Evolutionary conservation across 1,140 invertebrate species (phyloP).

Genomic region (Leguminivora glycinivorella): DNA sequence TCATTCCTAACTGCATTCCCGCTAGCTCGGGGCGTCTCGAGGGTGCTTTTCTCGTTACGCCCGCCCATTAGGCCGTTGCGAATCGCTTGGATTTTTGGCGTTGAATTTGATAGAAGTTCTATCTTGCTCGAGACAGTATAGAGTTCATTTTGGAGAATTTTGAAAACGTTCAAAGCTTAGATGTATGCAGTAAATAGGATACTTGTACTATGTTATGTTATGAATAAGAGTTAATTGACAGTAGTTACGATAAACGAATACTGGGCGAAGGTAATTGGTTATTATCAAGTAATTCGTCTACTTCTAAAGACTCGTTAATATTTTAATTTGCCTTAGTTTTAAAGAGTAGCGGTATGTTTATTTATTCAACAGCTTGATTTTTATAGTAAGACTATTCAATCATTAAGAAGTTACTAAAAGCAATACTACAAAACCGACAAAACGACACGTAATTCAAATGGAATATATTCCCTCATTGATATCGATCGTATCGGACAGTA

Average conservation of each 20-base stretch:
- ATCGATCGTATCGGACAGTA: background rate
- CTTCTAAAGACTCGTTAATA: too few species aligned
- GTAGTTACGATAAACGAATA: background rate
- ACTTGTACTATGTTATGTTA: background rate
- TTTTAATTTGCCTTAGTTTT: too few species aligned
- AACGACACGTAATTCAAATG: background rate
- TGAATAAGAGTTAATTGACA: background rate
- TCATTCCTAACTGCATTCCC: conserved; percentile 25
- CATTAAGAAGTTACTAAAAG: too few species aligned
- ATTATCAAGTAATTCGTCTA: too few species aligned
- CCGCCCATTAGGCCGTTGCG: conserved; percentile 16
- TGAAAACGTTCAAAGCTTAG: background rate
- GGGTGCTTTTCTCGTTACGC: conserved; percentile 26
- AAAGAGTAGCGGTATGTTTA: too few species aligned
- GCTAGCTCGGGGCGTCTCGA: conserved; percentile 16
- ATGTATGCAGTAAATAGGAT: conserved; percentile 1
- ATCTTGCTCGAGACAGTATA: background rate
- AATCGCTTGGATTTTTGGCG: conserved; percentile 13
- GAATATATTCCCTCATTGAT: background rate
- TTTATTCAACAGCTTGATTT: too few species aligned
- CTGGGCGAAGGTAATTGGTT: too few species aligned
- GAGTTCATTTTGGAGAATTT: background rate
- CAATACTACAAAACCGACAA: too few species aligned
- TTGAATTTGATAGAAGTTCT: background rate
- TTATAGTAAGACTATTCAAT: too few species aligned